A percentile compares a stretch with the other conserved stretches of the same genome.
Evolutionary conservation across 2,113 vertebrate genomes (phyloP).

Genomic region (Rattus rattus): DNA sequence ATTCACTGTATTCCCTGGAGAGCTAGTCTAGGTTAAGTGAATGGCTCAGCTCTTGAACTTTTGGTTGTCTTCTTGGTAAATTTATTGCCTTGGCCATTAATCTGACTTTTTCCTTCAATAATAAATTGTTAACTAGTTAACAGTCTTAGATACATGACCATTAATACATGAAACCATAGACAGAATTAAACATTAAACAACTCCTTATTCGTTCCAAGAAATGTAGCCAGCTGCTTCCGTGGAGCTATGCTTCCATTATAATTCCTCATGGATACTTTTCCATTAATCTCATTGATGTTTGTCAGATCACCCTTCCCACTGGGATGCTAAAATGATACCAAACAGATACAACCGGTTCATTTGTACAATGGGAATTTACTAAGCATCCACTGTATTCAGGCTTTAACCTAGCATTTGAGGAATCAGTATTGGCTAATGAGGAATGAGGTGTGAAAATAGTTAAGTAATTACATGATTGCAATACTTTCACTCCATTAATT

Average conservation of each 20-base stretch:
- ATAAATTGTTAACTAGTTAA: background rate
- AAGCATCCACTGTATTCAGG: background rate
- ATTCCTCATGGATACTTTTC: background rate
- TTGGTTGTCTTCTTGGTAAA: background rate
- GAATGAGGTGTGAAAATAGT: background rate
- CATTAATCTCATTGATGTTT: rapidly evolving
- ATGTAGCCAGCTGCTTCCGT: background rate
- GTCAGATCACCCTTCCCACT: background rate
- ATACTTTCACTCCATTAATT: background rate
- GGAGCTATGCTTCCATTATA: background rate
- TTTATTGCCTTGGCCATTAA: background rate
- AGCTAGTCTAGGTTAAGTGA: background rate
- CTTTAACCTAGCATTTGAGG: background rate
- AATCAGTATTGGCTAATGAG: background rate
- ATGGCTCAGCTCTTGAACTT: no score
- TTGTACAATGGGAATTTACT: background rate
- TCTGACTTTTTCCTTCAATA: background rate
- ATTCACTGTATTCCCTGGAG: no score
- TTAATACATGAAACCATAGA: background rate
- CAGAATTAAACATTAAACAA: background rate
- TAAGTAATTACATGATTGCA: background rate
- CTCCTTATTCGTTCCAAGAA: background rate
- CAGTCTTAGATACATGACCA: background rate
- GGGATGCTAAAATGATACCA: background rate
- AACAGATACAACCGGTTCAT: background rate